These are phyloP conservation scores for Leptoclinus maculatus DNA, from an alignment of 2,797 vertebrate species.

Conservation along the genomic window DNA sequence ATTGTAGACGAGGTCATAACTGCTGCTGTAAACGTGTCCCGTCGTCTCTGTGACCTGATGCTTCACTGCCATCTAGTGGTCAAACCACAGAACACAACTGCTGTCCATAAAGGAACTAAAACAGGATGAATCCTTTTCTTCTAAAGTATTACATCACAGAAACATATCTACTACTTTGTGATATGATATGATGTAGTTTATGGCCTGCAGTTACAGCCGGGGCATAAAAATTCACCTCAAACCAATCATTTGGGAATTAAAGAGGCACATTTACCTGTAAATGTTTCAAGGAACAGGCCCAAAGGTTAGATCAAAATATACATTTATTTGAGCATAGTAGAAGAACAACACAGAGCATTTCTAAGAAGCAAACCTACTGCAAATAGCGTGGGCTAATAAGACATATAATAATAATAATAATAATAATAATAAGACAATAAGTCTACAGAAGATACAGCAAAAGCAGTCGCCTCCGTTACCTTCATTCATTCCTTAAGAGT, in stretches of 20 bases:
- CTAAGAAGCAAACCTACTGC: background rate
- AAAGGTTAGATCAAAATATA: slow-evolving; percentile 38
- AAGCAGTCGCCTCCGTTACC: background rate
- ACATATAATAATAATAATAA: background rate
- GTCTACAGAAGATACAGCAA: background rate
- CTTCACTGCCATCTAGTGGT: slow-evolving; percentile 64
- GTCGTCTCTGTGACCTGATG: background rate
- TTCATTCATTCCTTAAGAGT: slow-evolving; percentile 34
- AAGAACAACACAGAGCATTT: slow-evolving; percentile 18
- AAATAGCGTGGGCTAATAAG: background rate
- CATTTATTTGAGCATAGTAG: slow-evolving; percentile 53
- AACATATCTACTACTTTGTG: background rate
- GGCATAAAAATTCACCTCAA: background rate
- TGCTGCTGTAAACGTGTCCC: background rate
- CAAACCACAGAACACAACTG: background rate
- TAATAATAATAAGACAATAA: background rate
- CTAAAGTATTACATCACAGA: background rate
- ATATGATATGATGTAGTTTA: background rate
- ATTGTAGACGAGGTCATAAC: slow-evolving; percentile 31
- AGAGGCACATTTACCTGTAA: background rate
- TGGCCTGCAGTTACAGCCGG: background rate
- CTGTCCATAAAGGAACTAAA: background rate
- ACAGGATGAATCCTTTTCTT: background rate
- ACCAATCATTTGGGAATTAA: background rate
- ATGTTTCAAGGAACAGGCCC: background rate